Conservation (phyloP, 2,113 vertebrate species). For the Platysternon megacephalum region DNA sequence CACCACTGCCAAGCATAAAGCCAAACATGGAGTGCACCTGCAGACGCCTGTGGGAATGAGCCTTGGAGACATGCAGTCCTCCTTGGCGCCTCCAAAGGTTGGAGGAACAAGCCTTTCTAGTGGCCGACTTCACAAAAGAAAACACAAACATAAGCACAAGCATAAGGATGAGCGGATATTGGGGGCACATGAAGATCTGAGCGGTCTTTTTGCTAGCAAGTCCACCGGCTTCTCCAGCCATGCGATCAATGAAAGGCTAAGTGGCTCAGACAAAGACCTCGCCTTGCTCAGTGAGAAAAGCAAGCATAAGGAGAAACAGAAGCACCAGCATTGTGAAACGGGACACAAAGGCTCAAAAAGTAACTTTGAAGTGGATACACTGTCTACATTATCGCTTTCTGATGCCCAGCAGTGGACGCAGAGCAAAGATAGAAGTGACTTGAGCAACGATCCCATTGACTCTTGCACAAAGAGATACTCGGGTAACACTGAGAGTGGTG, state of each 20-base stretch:
- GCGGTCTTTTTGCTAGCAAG: constrained; percentile 92
- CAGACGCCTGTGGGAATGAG: constrained; percentile 84
- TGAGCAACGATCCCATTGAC: constrained; percentile 86
- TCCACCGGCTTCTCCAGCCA: constrained; percentile 87
- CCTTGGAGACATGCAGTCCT: constrained; percentile 82
- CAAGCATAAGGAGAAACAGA: constrained; percentile 91
- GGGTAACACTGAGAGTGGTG: constrained; percentile 72
- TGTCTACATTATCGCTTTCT: constrained; percentile 88
- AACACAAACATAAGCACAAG: constrained; percentile 99
- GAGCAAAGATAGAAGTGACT: constrained; percentile 87
- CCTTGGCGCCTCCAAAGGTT: constrained; percentile 83
- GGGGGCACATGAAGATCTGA: constrained; percentile 90
- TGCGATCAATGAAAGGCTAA: constrained; percentile 84
- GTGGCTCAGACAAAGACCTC: constrained; percentile 84
- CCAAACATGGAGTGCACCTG: constrained; percentile 85
- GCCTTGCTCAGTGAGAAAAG: constrained; percentile 81
- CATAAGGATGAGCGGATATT: constrained; percentile 94
- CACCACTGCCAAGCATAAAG: constrained; percentile 90
- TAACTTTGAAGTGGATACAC: constrained; percentile 92
- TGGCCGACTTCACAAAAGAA: constrained; percentile 94
- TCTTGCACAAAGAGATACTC: constrained; percentile 89
- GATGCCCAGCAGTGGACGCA: constrained; percentile 91
- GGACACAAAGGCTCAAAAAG: constrained; percentile 84
- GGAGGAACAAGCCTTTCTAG: constrained; percentile 83
- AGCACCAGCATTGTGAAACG: constrained; percentile 84